phyloP scores from a whole-genome alignment of 2,113 vertebrate genomes.

The Alectura lathami region DNA sequence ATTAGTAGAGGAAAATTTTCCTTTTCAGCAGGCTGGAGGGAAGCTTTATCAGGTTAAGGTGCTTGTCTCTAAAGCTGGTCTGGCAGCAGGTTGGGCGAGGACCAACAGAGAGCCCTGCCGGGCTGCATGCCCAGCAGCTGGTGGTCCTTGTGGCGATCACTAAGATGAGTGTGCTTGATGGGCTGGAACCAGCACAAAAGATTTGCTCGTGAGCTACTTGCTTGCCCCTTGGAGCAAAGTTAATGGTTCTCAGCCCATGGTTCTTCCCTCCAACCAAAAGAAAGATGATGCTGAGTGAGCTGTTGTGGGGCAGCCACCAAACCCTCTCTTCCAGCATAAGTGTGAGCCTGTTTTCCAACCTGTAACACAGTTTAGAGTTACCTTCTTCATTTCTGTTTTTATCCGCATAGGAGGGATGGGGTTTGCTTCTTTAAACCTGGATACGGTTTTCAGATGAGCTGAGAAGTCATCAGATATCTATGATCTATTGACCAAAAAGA shows the following conservation, averaged over 20 bases:
- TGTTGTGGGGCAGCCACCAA: neutral
- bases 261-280: neutral
- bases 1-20: neutral
- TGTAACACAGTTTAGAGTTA: rapidly evolving
- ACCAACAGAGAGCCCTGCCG: too few relatives aligned
- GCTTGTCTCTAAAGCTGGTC: neutral
- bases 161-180: neutral
- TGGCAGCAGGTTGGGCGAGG: neutral
- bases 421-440: rapidly evolving
- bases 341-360: rapidly evolving
- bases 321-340: neutral
- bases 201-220: rapidly evolving
- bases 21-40: neutral
- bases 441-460: neutral
- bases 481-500: neutral
- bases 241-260: neutral
- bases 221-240: neutral
- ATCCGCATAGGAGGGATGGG: neutral
- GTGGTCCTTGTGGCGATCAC: too few relatives aligned
- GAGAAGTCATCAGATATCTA: neutral
- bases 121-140: neutral
- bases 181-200: neutral
- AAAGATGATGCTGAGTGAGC: neutral
- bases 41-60: neutral
- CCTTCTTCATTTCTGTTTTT: neutral